Evolutionary conservation across 1,140 invertebrate species (phyloP).

Genomic region (Dufourea novaeangliae): DNA sequence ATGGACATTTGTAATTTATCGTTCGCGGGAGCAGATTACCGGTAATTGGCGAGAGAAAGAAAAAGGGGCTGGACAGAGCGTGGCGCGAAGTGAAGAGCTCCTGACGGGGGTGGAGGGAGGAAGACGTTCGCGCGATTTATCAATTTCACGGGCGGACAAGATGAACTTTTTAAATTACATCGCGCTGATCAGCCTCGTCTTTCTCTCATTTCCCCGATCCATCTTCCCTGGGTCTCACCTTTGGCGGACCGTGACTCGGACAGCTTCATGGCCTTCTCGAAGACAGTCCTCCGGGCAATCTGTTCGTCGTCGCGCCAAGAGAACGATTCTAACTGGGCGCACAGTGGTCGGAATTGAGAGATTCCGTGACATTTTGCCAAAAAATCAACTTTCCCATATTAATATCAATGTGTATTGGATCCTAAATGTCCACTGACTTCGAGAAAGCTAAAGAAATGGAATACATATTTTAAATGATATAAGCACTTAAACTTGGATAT

Average conservation of each 20-base stretch:
- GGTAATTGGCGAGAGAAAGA: conserved; percentile 62
- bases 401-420: too few species aligned
- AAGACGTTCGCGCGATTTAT: conserved; percentile 54
- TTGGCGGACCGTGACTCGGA: conserved; percentile 14
- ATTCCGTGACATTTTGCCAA: too few species aligned
- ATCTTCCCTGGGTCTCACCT: conserved; percentile 8
- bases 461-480: too few species aligned
- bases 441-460: too few species aligned
- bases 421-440: too few species aligned
- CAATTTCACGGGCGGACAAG: conserved; percentile 70
- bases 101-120: background rate
- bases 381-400: too few species aligned
- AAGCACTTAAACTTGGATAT: too few species aligned
- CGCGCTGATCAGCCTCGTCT: conserved; percentile 63
- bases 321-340: conserved; percentile 58
- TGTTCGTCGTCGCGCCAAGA: conserved; percentile 44
- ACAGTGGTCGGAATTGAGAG: too few species aligned
- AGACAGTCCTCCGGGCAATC: conserved; percentile 25
- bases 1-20: conserved; percentile 73
- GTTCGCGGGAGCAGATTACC: conserved; percentile 71
- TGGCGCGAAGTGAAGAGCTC: background rate
- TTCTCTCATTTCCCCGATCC: conserved; percentile 54
- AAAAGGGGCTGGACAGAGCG: conserved; percentile 8
- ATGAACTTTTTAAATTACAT: conserved; percentile 75
- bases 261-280: conserved; percentile 38